Evolutionary conservation across 2,888 invertebrate species (phyloP).

Genomic region (Deroplatys truncata): DNA sequence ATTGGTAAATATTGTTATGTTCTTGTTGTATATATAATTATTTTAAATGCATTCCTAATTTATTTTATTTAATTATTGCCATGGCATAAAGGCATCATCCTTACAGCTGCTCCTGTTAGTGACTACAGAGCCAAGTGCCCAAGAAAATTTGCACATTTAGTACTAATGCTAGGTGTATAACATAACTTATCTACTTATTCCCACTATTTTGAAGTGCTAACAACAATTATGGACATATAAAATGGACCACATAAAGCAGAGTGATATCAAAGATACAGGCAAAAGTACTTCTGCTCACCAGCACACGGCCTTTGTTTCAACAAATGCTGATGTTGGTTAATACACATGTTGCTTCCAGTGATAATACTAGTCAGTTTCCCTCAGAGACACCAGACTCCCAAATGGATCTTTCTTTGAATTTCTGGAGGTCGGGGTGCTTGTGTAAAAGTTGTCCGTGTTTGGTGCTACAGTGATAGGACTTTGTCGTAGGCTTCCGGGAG

Average conservation of each 20-base stretch:
- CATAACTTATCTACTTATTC: neutral
- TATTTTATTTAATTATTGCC: too few relatives aligned
- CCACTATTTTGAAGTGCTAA: neutral
- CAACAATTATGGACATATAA: neutral
- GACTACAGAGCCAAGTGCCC: too few relatives aligned
- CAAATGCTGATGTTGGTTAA: neutral
- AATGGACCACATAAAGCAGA: neutral
- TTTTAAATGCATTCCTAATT: too few relatives aligned
- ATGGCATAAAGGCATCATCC: too few relatives aligned
- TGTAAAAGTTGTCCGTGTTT: neutral
- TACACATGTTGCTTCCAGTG: neutral
- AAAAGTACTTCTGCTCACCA: neutral
- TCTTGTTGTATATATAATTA: too few relatives aligned
- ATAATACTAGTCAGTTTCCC: constrained; percentile 3
- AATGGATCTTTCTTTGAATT: constrained; percentile 19
- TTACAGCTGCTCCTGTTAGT: too few relatives aligned
- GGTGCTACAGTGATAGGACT: neutral
- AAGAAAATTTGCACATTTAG: too few relatives aligned
- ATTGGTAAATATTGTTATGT: too few relatives aligned
- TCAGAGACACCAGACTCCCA: constrained; percentile 27
- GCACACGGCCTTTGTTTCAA: neutral
- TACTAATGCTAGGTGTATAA: too few relatives aligned
- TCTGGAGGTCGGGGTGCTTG: neutral
- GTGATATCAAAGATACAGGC: neutral
- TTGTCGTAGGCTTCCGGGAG: constrained; percentile 2